phyloP scores from a whole-genome alignment of 1,140 invertebrate genomes.

The Steinernema feltiae region DNA sequence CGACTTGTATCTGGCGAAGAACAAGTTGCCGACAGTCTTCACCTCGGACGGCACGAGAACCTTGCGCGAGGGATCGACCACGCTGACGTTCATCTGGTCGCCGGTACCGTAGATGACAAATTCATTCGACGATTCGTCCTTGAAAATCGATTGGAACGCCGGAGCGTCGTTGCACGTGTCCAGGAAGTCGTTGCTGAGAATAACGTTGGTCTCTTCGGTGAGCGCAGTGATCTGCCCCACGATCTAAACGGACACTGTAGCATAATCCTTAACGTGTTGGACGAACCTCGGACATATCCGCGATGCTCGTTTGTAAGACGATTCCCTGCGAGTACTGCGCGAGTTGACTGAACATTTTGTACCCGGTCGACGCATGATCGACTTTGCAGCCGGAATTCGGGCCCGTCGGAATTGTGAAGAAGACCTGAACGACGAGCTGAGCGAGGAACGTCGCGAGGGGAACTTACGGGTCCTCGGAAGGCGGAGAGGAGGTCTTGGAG shows the following conservation, averaged over 20 bases:
- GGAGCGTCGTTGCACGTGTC: slow-evolving; percentile 29
- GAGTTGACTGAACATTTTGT: slow-evolving; percentile 13
- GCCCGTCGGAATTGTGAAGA: background rate
- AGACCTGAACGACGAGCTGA: background rate
- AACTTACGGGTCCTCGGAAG: background rate
- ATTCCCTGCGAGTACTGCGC: slow-evolving; percentile 20
- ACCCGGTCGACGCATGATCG: slow-evolving; percentile 9
- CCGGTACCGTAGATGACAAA: slow-evolving; percentile 20
- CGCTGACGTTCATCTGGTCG: background rate
- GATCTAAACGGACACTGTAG: background rate
- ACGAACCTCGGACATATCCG: no score
- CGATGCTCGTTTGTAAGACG: background rate
- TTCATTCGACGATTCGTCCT: slow-evolving; percentile 22
- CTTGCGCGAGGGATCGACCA: background rate
- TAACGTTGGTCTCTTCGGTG: background rate
- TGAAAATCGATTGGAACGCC: slow-evolving; percentile 25
- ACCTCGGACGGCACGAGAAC: background rate
- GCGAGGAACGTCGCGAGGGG: background rate
- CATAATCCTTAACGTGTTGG: no score
- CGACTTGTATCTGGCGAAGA: background rate
- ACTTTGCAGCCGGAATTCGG: slow-evolving; percentile 18
- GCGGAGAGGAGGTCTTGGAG: background rate
- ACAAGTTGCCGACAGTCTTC: background rate
- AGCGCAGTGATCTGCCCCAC: background rate
- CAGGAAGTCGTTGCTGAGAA: slow-evolving; percentile 24